Conservation (phyloP, 2,797 vertebrate species). For the Erethizon dorsatum region DNA sequence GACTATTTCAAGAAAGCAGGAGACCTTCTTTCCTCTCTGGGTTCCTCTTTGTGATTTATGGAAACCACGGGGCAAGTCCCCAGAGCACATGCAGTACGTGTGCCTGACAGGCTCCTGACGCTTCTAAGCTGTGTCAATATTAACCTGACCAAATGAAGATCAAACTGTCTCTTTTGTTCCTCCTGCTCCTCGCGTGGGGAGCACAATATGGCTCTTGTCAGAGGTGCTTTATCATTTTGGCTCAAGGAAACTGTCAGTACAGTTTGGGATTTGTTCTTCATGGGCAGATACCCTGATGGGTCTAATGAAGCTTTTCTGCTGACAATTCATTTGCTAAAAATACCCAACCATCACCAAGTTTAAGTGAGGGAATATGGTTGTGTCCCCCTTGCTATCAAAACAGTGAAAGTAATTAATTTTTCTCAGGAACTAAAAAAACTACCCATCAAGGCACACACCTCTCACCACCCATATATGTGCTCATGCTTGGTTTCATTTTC, state of each 20-base stretch:
- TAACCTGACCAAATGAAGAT: slow-evolving; percentile 97
- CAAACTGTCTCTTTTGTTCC: slow-evolving; percentile 93
- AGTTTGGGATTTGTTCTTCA: slow-evolving; percentile 97
- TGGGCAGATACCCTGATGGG: slow-evolving; percentile 96
- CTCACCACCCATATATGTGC: slow-evolving; percentile 62
- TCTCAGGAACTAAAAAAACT: slow-evolving; percentile 76
- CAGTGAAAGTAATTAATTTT: slow-evolving; percentile 82
- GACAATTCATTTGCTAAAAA: slow-evolving; percentile 95
- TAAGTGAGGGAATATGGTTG: slow-evolving; percentile 86
- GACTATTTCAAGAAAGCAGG: slow-evolving; percentile 64
- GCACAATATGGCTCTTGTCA: slow-evolving; percentile 97
- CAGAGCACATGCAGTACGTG: slow-evolving; percentile 83
- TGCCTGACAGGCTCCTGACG: slow-evolving; percentile 83
- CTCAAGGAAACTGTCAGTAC: slow-evolving; percentile 94
- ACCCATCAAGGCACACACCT: slow-evolving; percentile 71
- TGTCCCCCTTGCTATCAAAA: slow-evolving; percentile 83
- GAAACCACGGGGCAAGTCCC: slow-evolving; percentile 85
- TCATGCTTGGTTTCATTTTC: slow-evolving; percentile 86
- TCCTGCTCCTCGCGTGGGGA: slow-evolving; percentile 90
- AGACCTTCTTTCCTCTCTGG: slow-evolving; percentile 68
- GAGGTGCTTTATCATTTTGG: slow-evolving; percentile 94
- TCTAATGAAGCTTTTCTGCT: slow-evolving; percentile 97
- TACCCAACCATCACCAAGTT: slow-evolving; percentile 89
- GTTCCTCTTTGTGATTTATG: slow-evolving; percentile 88
- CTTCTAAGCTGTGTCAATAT: slow-evolving; percentile 97